These are phyloP conservation scores for Tenrec ecaudatus DNA, from an alignment of 2,113 vertebrate species.

Conservation along the genomic window DNA sequence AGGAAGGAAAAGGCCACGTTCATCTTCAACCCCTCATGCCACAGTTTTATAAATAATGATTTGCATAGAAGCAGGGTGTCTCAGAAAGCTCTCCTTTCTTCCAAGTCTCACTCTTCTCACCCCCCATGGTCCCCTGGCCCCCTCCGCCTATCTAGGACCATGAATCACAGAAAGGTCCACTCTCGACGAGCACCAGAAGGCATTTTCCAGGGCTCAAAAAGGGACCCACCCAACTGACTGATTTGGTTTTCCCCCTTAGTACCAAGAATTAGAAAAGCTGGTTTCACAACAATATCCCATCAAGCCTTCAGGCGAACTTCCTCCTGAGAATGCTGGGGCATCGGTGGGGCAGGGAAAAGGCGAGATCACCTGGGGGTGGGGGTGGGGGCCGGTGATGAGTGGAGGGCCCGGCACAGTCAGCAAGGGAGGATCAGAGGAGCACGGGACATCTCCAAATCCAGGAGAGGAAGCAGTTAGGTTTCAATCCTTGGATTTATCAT, in stretches of 20 bases:
- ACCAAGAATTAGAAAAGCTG: not conserved
- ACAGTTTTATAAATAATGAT: not conserved
- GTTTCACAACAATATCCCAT: not conserved
- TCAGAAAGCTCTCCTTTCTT: not conserved
- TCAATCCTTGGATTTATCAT: not conserved
- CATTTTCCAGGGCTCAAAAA: not conserved
- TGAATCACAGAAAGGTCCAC: not conserved
- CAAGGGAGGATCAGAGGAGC: not conserved
- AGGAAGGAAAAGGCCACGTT: not conserved
- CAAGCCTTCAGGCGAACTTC: not conserved
- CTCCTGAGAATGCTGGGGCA: not conserved
- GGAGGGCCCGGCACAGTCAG: not conserved
- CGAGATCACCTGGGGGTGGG: not conserved
- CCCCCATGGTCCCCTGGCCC: not conserved
- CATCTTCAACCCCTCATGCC: not conserved
- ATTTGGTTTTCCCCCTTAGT: not conserved
- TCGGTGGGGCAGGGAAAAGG: not conserved
- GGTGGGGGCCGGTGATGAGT: not conserved
- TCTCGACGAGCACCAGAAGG: accelerated
- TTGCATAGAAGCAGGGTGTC: not conserved
- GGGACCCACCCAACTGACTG: too few species aligned
- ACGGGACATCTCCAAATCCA: not conserved
- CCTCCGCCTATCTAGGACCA: not conserved
- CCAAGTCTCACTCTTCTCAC: not conserved
- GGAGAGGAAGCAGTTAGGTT: not conserved